Base-by-base conservation (phyloP, 2,888 invertebrate species). In the Lasioglossum zephyrum region DNA sequence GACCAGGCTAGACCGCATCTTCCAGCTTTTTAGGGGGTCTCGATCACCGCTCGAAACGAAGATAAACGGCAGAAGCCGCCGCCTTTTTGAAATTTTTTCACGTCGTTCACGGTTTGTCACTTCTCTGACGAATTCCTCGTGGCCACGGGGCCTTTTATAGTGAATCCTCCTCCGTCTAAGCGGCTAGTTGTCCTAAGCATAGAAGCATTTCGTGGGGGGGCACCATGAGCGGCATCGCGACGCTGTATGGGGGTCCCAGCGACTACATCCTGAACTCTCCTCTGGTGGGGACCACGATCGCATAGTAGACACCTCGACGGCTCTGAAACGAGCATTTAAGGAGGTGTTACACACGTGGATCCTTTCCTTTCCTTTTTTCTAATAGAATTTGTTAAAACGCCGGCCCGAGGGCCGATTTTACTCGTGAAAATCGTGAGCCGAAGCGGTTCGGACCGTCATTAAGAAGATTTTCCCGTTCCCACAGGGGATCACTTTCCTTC, bases 71-170 rank as follows among this genome's bases (percentile, higher is more conserved):
- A 80, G 81, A 49, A 69, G 81, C 87, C 66, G 88, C 88, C 89
- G 90, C 81, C 88, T 82, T 77, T 89, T 87, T n/a, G n/a, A 5
- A n/a, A 4, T 86, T 92, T 87, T 90, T 81, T 76, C 69, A 11
- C 70, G 69, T 39, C n/a, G 70, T 70, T n/a, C 88, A 87, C 87
- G 88, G 90, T 87, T 91, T 87, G 90, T 90, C 89, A 88, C 91
- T 92, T 86, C 90, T 94, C 94, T 94, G 93, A 91, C 92, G 89
- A 93, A 92, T 92, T 91, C 79, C 73, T 81, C 77, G 87, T 89
- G 86, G 89, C 84, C 88, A 84, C 87, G 86, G 87, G 66, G 82
- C 92, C 94, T 94, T 94, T 93, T 94, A 94, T 94, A 94, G 93
- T 87, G 82, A 87, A 76, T 82, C 86, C 75, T 89, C 85, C 87